Evolutionary conservation across 2,113 vertebrate genomes (phyloP), one percentile per base, ranked within the genome.

Genomic region (Oncorhynchus keta): DNA sequence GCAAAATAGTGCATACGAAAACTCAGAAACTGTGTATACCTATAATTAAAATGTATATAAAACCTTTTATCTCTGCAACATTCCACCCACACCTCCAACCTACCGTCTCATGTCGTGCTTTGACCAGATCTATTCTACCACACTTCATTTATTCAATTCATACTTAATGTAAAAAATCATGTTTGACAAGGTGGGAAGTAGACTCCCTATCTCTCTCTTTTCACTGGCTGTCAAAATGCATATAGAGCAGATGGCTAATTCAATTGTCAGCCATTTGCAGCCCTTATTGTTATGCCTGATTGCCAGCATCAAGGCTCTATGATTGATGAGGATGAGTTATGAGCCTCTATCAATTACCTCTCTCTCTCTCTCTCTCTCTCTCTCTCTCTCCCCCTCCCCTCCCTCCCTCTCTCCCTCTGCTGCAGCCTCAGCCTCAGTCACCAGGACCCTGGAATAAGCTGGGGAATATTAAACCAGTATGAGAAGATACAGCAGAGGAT

Each of bases 271-370:
- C 57, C 35, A 68, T 70, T 80, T 71, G 67, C 35, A 55, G 35
- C 45, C 59, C 28, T 61, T 57, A 20, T 70, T 49, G n/a, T 48
- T 49, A 70, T 49, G 35, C 35, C 20, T 22, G 8, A 22, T 49
- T 22, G 20, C 32, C 16, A 67, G 24, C 32, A 20, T 45, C 68
- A 48, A 24, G n/a, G 45, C 5, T 12, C 7, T 70, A 49, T 49
- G 45, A 65, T 65, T 77, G 72, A 77, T 72, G n/a, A 55, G 71
- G 75, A 77, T 80, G 39, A 82, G 76, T 65, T 68, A 65, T 76
- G 64, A 73, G 62, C 48, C 57, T 59, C 70, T 49, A 77, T 77
- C 75, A 22, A 76, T 81, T 62, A 62, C 59, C n/a, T 14, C 65
- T 5, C 64, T 14, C 9, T 13, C 9, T 45, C 35, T 8, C 24